Base-by-base conservation (phyloP, 2,888 invertebrate genomes). In the Dexiosoma caninum region DNA sequence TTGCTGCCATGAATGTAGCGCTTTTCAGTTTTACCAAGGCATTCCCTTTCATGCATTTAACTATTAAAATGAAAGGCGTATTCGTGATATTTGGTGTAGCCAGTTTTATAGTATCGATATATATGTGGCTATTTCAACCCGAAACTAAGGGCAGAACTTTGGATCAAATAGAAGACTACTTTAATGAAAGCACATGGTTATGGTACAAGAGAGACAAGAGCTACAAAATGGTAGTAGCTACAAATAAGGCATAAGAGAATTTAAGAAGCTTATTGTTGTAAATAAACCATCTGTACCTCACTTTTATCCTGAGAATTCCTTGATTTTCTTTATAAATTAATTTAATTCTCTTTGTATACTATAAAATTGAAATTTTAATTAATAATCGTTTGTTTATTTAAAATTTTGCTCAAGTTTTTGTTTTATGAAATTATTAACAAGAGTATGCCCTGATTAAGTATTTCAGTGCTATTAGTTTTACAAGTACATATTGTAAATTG, bases 161-260 rank as follows among this genome's bases (percentile, higher is more conserved):
- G 46, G 91, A 93, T 67, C 93, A 95, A 89, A 95, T 95, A 83
- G 95, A 95, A 89, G 94, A 95, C 90, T 95, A 95, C 88, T 95
- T 95, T 86, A 92, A 93, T 84, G 93, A 93, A 84, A 89, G 92
- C 40, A 93, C 93, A 86, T 91, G 93, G 86, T 85, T 93, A 71
- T 94, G 94, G 94, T 77, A 85, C 46, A 84, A 84, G 10, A 85
- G 89, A 3, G 89, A 88, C 77, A 88, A 86, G 16, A 85, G 85
- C 70, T 88, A 88, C 57, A 88, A 88, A 77, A 42, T 78, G 49
- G 78, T 75, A 9, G 23, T 62, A 23, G 14, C 7, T n/a, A 7
- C n/a, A 3, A 70, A 51, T 51, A 81, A 77, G 16, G 77, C 72
- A 19, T 81, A 71, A 37, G 2, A 30, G 2, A 8, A 9, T n/a